Conservation (phyloP, 2,888 invertebrate species). For the Xestia rhomboidea region DNA sequence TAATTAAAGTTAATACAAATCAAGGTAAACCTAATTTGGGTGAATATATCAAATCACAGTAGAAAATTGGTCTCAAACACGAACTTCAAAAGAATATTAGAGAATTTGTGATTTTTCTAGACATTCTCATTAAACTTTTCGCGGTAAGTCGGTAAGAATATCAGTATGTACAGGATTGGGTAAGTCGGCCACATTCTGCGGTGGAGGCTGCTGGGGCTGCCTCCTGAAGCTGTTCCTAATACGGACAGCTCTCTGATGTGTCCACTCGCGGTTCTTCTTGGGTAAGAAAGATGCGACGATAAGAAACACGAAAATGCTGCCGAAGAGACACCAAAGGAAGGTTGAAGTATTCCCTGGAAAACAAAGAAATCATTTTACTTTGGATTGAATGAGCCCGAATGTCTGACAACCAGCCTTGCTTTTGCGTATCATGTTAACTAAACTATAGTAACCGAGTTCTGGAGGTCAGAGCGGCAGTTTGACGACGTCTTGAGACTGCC, state of each 20-base stretch:
- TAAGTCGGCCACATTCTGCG: neutral
- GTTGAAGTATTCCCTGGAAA: constrained; percentile 58
- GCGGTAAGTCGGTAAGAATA: constrained; percentile 13
- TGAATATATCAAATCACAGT: neutral
- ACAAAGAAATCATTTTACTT: neutral
- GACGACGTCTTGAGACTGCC: too few species aligned
- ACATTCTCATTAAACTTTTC: constrained; percentile 15
- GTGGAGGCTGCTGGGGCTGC: constrained; percentile 28
- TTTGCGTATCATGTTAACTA: neutral
- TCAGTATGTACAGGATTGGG: neutral
- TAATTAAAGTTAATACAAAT: too few species aligned
- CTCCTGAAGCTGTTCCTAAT: constrained; percentile 75
- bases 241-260: constrained; percentile 66
- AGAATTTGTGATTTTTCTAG: neutral
- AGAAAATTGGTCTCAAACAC: neutral
- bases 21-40: neutral
- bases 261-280: constrained; percentile 78
- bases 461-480: neutral
- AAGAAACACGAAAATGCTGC: constrained; percentile 65
- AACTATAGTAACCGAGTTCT: neutral
- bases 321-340: constrained; percentile 63
- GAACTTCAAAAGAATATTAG: neutral
- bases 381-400: neutral
- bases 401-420: neutral
- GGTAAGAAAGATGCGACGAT: constrained; percentile 66